phyloP scores from a whole-genome alignment of 2,888 invertebrate genomes.

The Cybosia mesomella region DNA sequence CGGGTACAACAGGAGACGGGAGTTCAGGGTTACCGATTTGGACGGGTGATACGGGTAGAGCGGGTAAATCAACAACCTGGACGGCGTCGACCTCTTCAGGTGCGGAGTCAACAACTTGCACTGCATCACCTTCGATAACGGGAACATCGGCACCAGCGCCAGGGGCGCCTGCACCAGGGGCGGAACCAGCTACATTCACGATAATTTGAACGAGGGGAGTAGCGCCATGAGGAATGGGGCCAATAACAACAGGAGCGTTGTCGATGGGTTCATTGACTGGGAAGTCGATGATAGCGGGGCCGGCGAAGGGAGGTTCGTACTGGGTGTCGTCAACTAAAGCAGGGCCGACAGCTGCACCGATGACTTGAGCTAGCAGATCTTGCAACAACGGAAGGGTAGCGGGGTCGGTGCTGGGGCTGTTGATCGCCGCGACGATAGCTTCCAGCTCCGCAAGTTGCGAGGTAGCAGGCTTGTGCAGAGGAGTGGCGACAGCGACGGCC shows the following conservation, averaged over 20 bases:
- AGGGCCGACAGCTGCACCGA: conserved; percentile 34
- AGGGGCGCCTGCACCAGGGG: conserved; percentile 4
- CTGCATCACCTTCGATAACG: neutral
- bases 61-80: neutral
- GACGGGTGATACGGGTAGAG: neutral
- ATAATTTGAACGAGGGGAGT: conserved; percentile 54
- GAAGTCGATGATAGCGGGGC: conserved; percentile 45
- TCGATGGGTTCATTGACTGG: neutral
- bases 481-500: conserved; percentile 56
- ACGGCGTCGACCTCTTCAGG: neutral
- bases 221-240: conserved; percentile 22
- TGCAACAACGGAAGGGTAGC: conserved; percentile 64
- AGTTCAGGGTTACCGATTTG: conserved; percentile 17
- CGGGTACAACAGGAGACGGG: neutral
- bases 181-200: conserved; percentile 45
- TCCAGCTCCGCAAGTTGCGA: conserved; percentile 31
- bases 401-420: conserved; percentile 68
- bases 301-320: conserved; percentile 27
- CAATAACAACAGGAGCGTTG: conserved; percentile 13
- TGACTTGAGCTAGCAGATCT: conserved; percentile 51
- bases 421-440: conserved; percentile 64
- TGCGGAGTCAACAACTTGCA: neutral
- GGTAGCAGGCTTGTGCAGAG: conserved; percentile 33
- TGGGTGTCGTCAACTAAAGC: conserved; percentile 21
- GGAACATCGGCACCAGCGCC: neutral